These are phyloP conservation scores for Papilio aristodemus DNA, from an alignment of 1,140 invertebrate species.

Conservation along the genomic window DNA sequence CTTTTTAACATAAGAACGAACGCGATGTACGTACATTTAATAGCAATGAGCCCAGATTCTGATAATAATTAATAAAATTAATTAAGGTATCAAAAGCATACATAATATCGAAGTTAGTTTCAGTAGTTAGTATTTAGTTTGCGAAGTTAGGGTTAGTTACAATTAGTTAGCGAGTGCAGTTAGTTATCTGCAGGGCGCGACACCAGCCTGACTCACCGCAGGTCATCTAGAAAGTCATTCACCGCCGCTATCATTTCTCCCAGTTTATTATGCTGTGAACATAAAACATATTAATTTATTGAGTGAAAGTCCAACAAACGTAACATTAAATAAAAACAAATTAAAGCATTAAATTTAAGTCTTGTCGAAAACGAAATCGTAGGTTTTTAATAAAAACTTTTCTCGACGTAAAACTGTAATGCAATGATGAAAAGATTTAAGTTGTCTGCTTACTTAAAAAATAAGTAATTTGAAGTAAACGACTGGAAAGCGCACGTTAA, in stretches of 20 bases:
- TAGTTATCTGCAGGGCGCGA: constrained; percentile 8
- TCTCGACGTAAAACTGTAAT: background rate
- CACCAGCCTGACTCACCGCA: constrained; percentile 53
- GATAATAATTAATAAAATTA: too few species aligned
- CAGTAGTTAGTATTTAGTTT: background rate
- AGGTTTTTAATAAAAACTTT: background rate
- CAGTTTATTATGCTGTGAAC: constrained; percentile 47
- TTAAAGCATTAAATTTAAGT: background rate
- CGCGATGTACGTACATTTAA: too few species aligned
- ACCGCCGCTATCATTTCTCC: constrained; percentile 58
- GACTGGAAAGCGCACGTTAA: too few species aligned
- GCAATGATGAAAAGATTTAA: too few species aligned
- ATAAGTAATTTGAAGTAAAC: too few species aligned
- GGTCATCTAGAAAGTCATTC: constrained; percentile 62
- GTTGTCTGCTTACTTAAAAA: too few species aligned
- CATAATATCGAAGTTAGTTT: background rate
- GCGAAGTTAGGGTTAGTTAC: background rate
- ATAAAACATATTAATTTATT: constrained; percentile 39
- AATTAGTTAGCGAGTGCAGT: constrained; percentile 16
- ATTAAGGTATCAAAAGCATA: too few species aligned
- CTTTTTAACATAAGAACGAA: too few species aligned
- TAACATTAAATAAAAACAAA: background rate
- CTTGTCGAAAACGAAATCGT: background rate
- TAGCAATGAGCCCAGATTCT: too few species aligned
- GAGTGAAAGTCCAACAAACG: background rate